phyloP scores from a whole-genome alignment of 2,797 vertebrate genomes.

The Eleutherodactylus coqui region DNA sequence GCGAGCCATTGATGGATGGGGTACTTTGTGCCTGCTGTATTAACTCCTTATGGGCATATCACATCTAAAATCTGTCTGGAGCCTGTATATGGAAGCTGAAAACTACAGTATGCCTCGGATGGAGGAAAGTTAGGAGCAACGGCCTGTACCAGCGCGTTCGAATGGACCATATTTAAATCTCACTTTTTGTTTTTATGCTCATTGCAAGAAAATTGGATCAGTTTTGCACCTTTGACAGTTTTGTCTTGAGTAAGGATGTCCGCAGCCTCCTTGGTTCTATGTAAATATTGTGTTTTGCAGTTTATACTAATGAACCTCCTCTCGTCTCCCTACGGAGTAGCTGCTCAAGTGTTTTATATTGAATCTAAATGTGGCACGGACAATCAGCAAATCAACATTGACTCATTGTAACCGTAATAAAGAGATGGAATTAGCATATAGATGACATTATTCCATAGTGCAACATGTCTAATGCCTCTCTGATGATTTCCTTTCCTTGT shows the following conservation, averaged over 20 bases:
- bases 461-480: not conserved
- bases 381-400: constrained; percentile 23
- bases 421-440: constrained; percentile 34
- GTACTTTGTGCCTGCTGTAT: no score
- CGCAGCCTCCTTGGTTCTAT: not conserved
- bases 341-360: not conserved
- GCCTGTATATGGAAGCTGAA: not conserved
- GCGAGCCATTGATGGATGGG: no score
- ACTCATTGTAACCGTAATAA: constrained; percentile 9
- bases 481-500: not conserved
- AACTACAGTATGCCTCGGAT: no score
- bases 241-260: not conserved
- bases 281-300: not conserved
- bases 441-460: constrained; percentile 26
- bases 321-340: not conserved
- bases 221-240: not conserved
- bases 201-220: no score
- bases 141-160: not conserved
- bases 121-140: not conserved
- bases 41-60: no score
- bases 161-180: not conserved
- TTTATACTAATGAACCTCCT: not conserved
- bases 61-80: no score
- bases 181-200: not conserved
- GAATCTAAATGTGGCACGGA: constrained; percentile 3